phyloP scores from a whole-genome alignment of 2,113 vertebrate species.

The Bos indicus region DNA sequence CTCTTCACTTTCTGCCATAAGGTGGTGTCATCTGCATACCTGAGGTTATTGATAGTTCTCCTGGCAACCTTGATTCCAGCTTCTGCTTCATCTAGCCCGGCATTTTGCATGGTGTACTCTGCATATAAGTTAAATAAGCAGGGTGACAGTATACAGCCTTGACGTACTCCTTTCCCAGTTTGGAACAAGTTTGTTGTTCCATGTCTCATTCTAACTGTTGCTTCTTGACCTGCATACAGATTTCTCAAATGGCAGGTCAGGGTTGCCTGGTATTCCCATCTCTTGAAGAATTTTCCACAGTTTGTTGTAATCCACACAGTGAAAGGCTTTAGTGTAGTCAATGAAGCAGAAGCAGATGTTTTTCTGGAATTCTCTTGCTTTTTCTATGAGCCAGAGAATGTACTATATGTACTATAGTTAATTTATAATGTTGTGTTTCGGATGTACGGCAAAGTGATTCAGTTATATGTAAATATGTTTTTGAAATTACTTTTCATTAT shows the following conservation, averaged over 20 bases:
- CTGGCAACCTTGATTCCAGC: neutral
- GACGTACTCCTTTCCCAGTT: neutral
- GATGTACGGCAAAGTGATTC: neutral
- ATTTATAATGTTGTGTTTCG: neutral
- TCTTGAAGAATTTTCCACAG: neutral
- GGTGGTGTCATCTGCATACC: neutral
- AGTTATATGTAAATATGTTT: neutral
- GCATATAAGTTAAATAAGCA: neutral
- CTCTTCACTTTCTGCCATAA: neutral
- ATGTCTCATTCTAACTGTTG: neutral
- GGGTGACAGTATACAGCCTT: neutral
- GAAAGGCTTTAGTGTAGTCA: neutral
- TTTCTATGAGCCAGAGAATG: neutral
- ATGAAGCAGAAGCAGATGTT: neutral
- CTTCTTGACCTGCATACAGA: neutral
- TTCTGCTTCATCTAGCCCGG: neutral
- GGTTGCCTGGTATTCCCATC: neutral
- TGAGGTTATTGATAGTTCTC: neutral
- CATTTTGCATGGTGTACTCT: neutral
- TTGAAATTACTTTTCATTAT: neutral
- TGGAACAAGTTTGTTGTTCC: neutral
- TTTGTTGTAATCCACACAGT: neutral
- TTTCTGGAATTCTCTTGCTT: neutral
- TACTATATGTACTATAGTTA: neutral
- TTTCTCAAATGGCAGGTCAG: neutral